Conservation (phyloP, 2,888 invertebrate species). For the Silvanus unidentatus region DNA sequence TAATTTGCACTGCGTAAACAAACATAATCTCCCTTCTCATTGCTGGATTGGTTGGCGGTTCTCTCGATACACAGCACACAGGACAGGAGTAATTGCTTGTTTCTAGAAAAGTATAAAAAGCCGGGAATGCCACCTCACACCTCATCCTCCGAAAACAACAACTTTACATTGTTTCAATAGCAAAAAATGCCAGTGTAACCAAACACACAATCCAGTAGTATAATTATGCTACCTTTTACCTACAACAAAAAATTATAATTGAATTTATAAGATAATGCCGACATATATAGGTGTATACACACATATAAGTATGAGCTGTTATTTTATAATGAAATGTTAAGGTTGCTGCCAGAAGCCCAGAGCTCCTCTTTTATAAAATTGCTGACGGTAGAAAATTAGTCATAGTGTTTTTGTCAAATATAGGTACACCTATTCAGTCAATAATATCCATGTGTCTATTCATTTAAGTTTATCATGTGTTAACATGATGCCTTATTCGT, state of each 20-base stretch:
- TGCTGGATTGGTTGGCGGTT: no score
- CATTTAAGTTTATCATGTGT: no score
- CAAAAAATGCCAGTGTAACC: slow-evolving; percentile 13
- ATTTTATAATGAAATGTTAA: slow-evolving; percentile 1
- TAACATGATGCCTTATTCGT: no score
- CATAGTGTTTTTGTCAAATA: slow-evolving; percentile 4
- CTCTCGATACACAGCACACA: no score
- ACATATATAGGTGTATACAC: not conserved
- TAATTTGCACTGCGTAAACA: no score
- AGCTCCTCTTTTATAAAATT: slow-evolving; percentile 3
- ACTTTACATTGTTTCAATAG: slow-evolving; percentile 11
- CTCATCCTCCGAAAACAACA: slow-evolving; percentile 1
- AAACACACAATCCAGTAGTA: slow-evolving; percentile 13
- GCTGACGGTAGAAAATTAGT: slow-evolving; percentile 3
- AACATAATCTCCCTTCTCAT: no score
- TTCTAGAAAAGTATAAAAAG: no score
- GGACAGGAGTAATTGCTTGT: no score
- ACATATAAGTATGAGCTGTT: not conserved
- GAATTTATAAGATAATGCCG: slow-evolving; percentile 5
- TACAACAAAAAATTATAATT: slow-evolving; percentile 5
- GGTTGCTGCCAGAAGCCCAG: not conserved
- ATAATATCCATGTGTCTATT: not conserved
- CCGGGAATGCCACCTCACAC: no score
- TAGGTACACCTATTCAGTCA: not conserved
- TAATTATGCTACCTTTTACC: slow-evolving; percentile 15